Evolutionary conservation across 2,797 vertebrate species (phyloP).

Genomic region (Pelobates cultripes): DNA sequence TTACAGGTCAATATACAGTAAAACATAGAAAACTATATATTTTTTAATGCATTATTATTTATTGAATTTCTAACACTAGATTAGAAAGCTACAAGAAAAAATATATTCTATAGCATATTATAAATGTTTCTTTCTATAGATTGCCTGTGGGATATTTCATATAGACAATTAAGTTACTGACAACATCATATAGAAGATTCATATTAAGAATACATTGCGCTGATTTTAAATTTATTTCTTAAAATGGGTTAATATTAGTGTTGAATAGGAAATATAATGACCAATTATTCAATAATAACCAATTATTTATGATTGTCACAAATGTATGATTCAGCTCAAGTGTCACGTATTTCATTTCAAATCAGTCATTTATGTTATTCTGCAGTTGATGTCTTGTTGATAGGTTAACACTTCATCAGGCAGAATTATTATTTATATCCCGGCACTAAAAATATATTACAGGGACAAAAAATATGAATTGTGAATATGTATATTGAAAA

Average conservation of each 20-base stretch:
- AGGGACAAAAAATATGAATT: too few species aligned
- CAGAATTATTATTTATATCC: background rate
- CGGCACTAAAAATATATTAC: too few species aligned
- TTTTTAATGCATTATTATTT: too few species aligned
- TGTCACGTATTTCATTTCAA: background rate
- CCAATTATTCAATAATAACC: background rate
- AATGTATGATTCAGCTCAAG: background rate
- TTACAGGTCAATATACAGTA: too few species aligned
- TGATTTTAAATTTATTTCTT: background rate
- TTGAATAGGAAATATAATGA: background rate
- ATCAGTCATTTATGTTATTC: background rate
- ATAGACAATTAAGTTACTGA: background rate
- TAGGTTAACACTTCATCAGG: background rate
- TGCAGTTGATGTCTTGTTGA: background rate
- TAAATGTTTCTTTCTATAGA: too few species aligned
- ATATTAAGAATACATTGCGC: background rate
- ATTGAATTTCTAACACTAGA: too few species aligned
- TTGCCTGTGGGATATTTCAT: too few species aligned
- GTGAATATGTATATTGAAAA: too few species aligned
- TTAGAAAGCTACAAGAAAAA: too few species aligned
- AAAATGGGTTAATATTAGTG: background rate
- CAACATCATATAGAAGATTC: background rate
- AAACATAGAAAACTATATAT: too few species aligned
- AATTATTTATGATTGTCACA: slow-evolving; percentile 3
- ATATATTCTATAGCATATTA: too few species aligned